Base-by-base conservation (phyloP, 2,888 invertebrate species). In the Epistrophella euchroma region DNA sequence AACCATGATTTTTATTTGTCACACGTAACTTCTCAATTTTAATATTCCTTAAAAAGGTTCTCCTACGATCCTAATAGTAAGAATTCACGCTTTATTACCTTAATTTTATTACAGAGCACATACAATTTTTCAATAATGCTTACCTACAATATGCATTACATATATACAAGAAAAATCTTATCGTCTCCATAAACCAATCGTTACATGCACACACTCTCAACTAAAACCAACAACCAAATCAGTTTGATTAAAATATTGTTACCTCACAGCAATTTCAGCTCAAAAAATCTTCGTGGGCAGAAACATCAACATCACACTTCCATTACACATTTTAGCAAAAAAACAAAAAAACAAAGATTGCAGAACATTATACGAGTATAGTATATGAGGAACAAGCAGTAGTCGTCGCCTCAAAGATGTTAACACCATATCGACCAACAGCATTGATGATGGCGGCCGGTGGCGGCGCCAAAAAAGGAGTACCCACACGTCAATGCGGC, bases 251-350 rank as follows among this genome's bases (percentile, higher is more conserved):
- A 66, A 45, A 66, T 47, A 66, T 66, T 4, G 66, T 47, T 66
- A 35, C 47, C 47, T 32, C 25, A 15, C 19, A 45, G 28, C 17
- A 62, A 28, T n/a, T 55, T 28, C 10, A 55, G 11, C 4, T 32
- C 64, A 1, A 7, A 9, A 47, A 66, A 32, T 4, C 28, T 17
- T 17, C 19, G 68, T 68, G 68, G 68, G 68, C 11, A 52, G 50
- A 52, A 68, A 68, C 68, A 68, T 68, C 52, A 52, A 68, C 22
- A 37, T 68, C 19, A 25, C 68, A 52, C 50, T 68, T 68, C 25
- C 15, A 52, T 11, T 64, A 45, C 28, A 45, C 15, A 37, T 35
- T 50, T 35, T 6, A 19, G 17, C 32, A 52, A 37, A 37, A 19
- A 28, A 55, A 37, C 15, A 28, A 55, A 45, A n/a, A 43, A 43